Conservation (phyloP, 2,888 invertebrate species). For the Nesidiocoris tenuis region DNA sequence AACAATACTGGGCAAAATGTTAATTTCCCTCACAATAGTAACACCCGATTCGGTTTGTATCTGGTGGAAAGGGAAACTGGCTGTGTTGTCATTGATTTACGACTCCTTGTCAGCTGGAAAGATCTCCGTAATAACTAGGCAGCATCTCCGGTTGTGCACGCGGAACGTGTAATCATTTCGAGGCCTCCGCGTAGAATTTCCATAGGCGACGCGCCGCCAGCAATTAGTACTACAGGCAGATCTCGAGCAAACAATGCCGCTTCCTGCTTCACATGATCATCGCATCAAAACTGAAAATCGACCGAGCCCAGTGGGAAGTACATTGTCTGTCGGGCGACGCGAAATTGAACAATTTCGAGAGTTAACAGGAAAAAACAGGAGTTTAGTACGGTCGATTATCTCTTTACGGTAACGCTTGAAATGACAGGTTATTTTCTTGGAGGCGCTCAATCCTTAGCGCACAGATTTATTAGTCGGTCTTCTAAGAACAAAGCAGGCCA, state of each 20-base stretch:
- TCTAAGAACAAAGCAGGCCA: no score
- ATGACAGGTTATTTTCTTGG: no score
- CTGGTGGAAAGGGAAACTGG: not conserved
- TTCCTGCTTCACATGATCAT: slow-evolving; percentile 3
- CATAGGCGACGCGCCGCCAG: not conserved
- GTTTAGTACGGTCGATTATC: no score
- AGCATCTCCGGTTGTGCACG: slow-evolving; percentile 1
- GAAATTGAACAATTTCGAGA: no score
- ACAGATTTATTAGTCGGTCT: no score
- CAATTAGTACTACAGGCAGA: not conserved
- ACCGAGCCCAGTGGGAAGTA: not conserved
- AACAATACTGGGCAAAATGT: no score
- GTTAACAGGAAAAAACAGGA: no score
- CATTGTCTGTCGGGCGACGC: no score
- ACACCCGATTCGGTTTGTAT: not conserved
- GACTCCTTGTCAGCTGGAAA: slow-evolving; percentile 12
- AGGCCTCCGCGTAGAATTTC: not conserved
- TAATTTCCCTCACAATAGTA: not conserved
- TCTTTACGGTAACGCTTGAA: no score
- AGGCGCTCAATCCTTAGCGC: no score
- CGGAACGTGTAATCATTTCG: slow-evolving; percentile 26
- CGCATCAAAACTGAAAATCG: not conserved
- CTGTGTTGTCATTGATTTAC: not conserved
- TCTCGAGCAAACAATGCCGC: slow-evolving; percentile 3
- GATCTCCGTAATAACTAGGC: slow-evolving; percentile 14